Conservation (phyloP, 2,888 invertebrate species). For the Pocota personata region DNA sequence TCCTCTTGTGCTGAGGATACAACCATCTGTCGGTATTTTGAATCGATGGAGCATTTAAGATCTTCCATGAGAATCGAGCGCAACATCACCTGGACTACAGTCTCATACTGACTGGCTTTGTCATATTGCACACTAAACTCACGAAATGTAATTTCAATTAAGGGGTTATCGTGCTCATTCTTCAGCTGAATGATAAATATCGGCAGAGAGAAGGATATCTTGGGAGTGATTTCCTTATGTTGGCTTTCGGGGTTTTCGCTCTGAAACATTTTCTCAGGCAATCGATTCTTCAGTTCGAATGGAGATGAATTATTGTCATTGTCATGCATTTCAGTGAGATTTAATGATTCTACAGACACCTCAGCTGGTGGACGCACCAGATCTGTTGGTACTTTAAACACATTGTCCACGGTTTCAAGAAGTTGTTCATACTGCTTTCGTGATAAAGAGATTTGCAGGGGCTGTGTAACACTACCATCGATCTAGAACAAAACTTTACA, state of each 20-base stretch:
- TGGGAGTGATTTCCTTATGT: conserved; percentile 74
- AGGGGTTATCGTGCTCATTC: conserved; percentile 89
- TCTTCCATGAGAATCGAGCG: conserved; percentile 96
- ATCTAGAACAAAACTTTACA: conserved; percentile 82
- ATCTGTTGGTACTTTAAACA: conserved; percentile 77
- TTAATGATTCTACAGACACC: conserved; percentile 35
- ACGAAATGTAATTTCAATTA: conserved; percentile 93
- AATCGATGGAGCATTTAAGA: conserved; percentile 89
- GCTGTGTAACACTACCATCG: conserved; percentile 91
- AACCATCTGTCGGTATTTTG: conserved; percentile 93
- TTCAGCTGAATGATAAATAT: conserved; percentile 90
- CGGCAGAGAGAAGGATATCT: conserved; percentile 89
- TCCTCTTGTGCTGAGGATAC: conserved; percentile 84
- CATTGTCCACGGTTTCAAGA: conserved; percentile 86
- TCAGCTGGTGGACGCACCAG: conserved; percentile 75
- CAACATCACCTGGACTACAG: conserved; percentile 90
- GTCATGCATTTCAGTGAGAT: conserved; percentile 67
- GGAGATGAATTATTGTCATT: conserved; percentile 74
- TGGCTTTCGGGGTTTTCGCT: conserved; percentile 20
- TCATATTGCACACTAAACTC: conserved; percentile 92
- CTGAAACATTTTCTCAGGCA: conserved; percentile 58
- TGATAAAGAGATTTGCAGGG: conserved; percentile 92
- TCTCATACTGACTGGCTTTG: conserved; percentile 87
- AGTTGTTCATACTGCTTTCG: conserved; percentile 95
- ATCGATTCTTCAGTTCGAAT: conserved; percentile 57